Evolutionary conservation across 2,888 invertebrate genomes (phyloP).

Genomic region (Cephonodes hylas): DNA sequence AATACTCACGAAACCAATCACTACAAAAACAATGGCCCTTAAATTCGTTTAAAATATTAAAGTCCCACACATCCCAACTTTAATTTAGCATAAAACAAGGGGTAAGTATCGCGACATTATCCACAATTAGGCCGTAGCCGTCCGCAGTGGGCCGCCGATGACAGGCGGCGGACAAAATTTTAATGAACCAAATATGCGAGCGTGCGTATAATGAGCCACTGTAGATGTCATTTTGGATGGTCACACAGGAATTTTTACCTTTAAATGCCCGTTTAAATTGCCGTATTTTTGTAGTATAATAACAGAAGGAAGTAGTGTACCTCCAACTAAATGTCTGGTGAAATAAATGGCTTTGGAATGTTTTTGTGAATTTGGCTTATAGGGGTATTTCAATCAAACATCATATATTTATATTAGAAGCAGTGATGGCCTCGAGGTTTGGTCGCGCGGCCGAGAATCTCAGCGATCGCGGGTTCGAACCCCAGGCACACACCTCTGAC

Average conservation of each 20-base stretch:
- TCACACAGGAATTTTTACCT: constrained; percentile 30
- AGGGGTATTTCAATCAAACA: no score
- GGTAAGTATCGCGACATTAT: constrained; percentile 36
- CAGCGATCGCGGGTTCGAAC: no score
- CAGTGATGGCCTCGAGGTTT: no score
- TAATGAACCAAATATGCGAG: constrained; percentile 57
- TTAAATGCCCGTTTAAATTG: constrained; percentile 20
- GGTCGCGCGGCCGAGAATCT: no score
- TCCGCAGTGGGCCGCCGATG: constrained; percentile 43
- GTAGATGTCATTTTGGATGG: constrained; percentile 45
- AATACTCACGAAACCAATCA: background rate
- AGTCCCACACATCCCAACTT: constrained; percentile 15
- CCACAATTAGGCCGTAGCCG: constrained; percentile 37
- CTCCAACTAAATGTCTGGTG: background rate
- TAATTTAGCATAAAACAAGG: constrained; percentile 18
- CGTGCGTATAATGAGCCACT: constrained; percentile 48
- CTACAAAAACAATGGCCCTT: background rate
- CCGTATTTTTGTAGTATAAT: constrained; percentile 17
- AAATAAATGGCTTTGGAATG: background rate
- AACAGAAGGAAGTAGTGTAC: background rate
- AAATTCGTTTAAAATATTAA: constrained; percentile 10
- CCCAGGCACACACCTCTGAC: no score
- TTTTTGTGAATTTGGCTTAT: no score
- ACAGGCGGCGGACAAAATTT: constrained; percentile 55
- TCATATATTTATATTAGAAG: no score